Base-by-base conservation (phyloP, 2,888 invertebrate species). In the Gymnoscelis rufifasciata region DNA sequence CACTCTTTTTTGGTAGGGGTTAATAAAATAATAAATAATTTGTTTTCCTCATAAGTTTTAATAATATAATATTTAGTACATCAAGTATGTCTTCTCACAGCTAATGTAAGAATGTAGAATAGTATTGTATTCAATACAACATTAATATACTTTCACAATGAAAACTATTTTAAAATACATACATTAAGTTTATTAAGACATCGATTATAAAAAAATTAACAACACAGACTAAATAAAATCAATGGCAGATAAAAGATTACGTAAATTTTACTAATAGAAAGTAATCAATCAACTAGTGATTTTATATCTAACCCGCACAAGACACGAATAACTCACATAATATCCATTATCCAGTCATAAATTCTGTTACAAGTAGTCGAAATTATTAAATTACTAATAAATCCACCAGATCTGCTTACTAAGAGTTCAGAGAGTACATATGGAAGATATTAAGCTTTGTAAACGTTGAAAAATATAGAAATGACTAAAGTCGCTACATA, bases 1-100 rank as follows among this genome's bases (percentile, higher is more conserved):
- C n/a, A n/a, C n/a, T n/a, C 19, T 3, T 19, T 19, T 19, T 19
- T 19, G 5, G n/a, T n/a, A n/a, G n/a, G 3, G 13, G 13, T 30
- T 13, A 2, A 15, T 14, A 31, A 15, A 10, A 31, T 14, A 5
- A 14, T 13, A 30, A 30, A 1, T 14, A 13, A 12, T 2, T 27
- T 55, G 52, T 47, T 47, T 51, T 44, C 51, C 47, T 46, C 56
- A 54, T 41, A 51, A 55, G n/a, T 52, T 51, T 54, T 57, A 43
- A 52, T 54, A 56, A 45, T 54, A 51, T 52, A 54, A 47, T 51
- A 56, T 56, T 54, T 56, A 47, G 51, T 52, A 57, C 52, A 57
- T 42, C 47, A 47, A 51, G 53, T 44, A 42, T 45, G 51, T 51
- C 44, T 48, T 52, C 30, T 45, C 35, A 49, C 52, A 51, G 54